phyloP scores from a whole-genome alignment of 53 echinoderm and acorn worm genomes.

The Pentamera pediparva region DNA sequence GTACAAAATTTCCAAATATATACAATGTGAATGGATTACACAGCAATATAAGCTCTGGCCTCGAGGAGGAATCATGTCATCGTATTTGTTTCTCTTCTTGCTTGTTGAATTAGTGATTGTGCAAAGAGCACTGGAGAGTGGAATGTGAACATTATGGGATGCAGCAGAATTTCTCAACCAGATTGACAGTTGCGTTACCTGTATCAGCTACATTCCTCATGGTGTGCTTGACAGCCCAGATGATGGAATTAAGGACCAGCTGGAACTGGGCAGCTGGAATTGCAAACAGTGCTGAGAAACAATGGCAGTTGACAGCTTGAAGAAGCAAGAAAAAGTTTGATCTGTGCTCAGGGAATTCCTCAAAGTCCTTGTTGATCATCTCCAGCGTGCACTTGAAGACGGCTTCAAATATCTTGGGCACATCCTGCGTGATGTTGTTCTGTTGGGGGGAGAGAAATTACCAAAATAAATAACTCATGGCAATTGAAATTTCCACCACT shows the following conservation, averaged over 20 bases:
- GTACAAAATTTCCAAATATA: neutral
- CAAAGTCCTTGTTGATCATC: slow-evolving; percentile 99
- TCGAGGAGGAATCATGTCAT: no score
- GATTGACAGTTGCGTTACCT: slow-evolving; percentile 58
- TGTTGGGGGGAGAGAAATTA: slow-evolving; percentile 3
- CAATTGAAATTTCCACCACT: neutral
- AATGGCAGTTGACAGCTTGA: slow-evolving; percentile 96
- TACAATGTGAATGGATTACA: no score
- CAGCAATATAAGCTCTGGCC: no score
- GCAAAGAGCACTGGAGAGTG: no score
- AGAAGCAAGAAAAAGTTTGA: slow-evolving; percentile 90
- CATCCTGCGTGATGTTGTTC: slow-evolving; percentile 77
- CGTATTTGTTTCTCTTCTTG: no score
- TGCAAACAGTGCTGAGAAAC: slow-evolving; percentile 80
- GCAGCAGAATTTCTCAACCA: no score
- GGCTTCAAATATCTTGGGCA: slow-evolving; percentile 82
- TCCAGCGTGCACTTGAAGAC: slow-evolving; percentile 95
- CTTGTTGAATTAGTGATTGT: no score
- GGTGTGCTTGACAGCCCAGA: slow-evolving; percentile 98
- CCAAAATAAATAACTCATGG: neutral
- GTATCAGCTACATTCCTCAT: slow-evolving; percentile 99
- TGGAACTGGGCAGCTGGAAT: slow-evolving; percentile 87
- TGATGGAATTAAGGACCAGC: slow-evolving; percentile 90
- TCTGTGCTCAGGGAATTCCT: slow-evolving; percentile 95
- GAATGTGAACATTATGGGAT: no score